Base-by-base conservation (phyloP, 1,140 invertebrate genomes). In the Bradysia coprophila region DNA sequence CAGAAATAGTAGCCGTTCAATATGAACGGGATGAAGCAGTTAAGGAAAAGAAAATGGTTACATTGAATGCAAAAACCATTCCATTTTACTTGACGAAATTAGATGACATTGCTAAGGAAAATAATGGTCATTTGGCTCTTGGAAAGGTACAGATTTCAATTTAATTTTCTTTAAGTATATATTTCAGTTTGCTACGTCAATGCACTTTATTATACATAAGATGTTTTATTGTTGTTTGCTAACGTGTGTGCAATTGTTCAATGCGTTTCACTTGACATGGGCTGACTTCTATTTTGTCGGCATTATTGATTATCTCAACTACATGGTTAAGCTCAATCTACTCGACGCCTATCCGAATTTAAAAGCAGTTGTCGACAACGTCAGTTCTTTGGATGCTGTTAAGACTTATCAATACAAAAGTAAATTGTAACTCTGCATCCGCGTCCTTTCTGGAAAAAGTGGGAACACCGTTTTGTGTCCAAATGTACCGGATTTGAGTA, bases 251-350 rank as follows among this genome's bases (percentile, higher is more conserved):
- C n/a, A n/a, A n/a, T n/a, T n/a, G n/a, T n/a, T n/a, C n/a, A n/a
- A n/a, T n/a, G n/a, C n/a, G n/a, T n/a, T n/a, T n/a, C 52, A 76
- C 72, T 52, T 78, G 2, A 69, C 73, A 9, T 78, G 74, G 73
- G 76, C 72, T 23, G 78, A 80, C 56, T 46, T 80, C 3, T 62
- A 63, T 48, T 74, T 79, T 45, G 69, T 73, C 21, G 68, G 59
- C 32, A 49, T 75, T 36, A 55, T 74, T 41, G 72, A 77, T 48
- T 74, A 75, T 48, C 45, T 79, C 46, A 72, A 67, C 48, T 62
- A 55, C 41, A 68, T 75, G 64, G 52, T 63, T 4, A 64, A 66
- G 40, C 57, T 57, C 3, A 65, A 77, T 43, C 52, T 78, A 1
- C 49, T 71, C 24, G 69, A 68, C 16, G 68, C 71, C 2, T 71